Evolutionary conservation across 1,140 invertebrate genomes (phyloP).

Genomic region (Pemphigus obesinymphae): DNA sequence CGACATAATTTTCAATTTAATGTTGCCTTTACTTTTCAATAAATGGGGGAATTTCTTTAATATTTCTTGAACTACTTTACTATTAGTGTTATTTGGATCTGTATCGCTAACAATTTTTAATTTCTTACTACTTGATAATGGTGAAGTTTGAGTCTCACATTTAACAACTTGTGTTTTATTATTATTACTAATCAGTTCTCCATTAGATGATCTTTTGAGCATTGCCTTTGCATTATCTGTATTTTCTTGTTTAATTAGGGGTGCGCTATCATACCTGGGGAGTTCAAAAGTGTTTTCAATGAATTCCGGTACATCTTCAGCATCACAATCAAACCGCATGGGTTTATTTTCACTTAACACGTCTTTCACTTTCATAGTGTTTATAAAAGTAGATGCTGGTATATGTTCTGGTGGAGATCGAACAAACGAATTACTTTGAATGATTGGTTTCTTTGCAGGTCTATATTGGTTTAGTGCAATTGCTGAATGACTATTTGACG

Average conservation of each 20-base stretch:
- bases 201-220: conserved; percentile 29
- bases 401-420: conserved; percentile 19
- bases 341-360: conserved; percentile 36
- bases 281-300: conserved; percentile 21
- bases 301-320: conserved; percentile 14
- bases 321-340: conserved; percentile 28
- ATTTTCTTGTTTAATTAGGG: conserved; percentile 34
- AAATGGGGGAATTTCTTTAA: conserved; percentile 79
- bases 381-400: conserved; percentile 23
- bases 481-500: conserved; percentile 25
- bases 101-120: conserved; percentile 32
- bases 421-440: background rate
- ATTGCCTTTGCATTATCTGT: background rate
- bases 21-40: conserved; percentile 69
- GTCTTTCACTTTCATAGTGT: conserved; percentile 35
- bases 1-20: conserved; percentile 75
- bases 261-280: conserved; percentile 4
- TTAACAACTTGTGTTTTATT: background rate
- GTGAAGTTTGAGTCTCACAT: background rate
- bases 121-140: background rate
- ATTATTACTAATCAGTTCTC: background rate
- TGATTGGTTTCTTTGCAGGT: conserved; percentile 8
- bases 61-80: conserved; percentile 65
- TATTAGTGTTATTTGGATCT: conserved; percentile 51
- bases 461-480: conserved; percentile 29